A percentile compares a stretch with the other conserved stretches of the same genome.
phyloP scores from a whole-genome alignment of 2,797 vertebrate species.

The Pachyuromys duprasi region DNA sequence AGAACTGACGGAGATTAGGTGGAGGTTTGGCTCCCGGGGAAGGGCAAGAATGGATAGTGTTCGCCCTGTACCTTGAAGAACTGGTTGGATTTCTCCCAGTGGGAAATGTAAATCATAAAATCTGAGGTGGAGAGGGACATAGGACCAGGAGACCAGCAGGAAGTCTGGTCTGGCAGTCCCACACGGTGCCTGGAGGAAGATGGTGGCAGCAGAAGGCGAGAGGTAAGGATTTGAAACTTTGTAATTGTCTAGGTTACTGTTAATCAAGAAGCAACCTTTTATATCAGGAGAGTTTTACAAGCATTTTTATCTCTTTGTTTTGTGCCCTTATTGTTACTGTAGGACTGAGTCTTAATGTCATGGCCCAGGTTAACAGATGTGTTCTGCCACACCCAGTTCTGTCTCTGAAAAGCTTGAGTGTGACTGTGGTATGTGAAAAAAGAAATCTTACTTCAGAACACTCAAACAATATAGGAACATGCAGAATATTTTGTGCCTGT shows the following conservation, averaged over 20 bases:
- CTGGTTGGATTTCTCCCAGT: slow-evolving; percentile 69
- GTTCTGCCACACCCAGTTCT: not conserved
- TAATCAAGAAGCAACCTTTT: slow-evolving; percentile 29
- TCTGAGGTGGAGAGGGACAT: not conserved
- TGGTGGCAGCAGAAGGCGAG: not conserved
- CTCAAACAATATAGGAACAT: not conserved
- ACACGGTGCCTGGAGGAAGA: slow-evolving; percentile 17
- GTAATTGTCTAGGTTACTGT: slow-evolving; percentile 20
- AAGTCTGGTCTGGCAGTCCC: not conserved
- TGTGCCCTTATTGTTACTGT: not conserved
- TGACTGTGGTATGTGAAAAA: not conserved
- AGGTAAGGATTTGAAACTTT: slow-evolving; percentile 43
- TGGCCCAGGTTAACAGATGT: not conserved
- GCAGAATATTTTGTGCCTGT: not conserved
- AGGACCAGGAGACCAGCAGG: not conserved
- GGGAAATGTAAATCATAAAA: slow-evolving; percentile 61
- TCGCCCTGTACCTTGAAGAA: slow-evolving; percentile 65
- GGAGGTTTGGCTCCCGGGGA: not conserved
- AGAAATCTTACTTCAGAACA: slow-evolving; percentile 7
- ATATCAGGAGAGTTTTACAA: slow-evolving; percentile 23
- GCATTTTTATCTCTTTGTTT: not conserved
- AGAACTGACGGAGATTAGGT: not conserved
- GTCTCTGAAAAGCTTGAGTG: slow-evolving; percentile 4
- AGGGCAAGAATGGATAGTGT: not conserved
- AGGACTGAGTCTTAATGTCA: not conserved